Base-by-base conservation (phyloP, 2,888 invertebrate species). In the Hermaeophaga mercurialis region DNA sequence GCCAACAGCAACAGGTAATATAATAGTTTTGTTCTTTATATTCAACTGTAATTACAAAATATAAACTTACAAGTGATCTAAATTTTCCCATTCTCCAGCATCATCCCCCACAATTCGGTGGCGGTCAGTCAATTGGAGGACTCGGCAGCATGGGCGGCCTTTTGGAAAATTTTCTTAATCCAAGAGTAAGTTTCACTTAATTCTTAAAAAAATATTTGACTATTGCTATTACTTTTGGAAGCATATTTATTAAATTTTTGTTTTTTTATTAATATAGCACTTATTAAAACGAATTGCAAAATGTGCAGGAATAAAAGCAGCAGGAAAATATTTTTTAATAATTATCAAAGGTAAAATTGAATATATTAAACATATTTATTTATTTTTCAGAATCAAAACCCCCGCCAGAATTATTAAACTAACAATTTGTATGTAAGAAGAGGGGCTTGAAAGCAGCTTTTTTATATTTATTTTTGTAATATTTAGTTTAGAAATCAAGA, bases 61-160 rank as follows among this genome's bases (percentile, higher is more conserved):
- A 22, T 5, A 7, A 22, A 5, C 4, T 22, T 22, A 5, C 7
- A 5, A 22, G 7, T 28, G n/a, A 52, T 17, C 6, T 34, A 1
- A 5, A 11, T 31, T 39, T 22, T 38, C 38, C 50, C 2, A 9
- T 59, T 28, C 26, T 60, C 49, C 66, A 62, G 39, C 66, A 59
- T 19, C 66, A 58, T 28, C 62, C 57, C 24, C 66, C 68, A 5
- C 65, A 65, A 44, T 54, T 63, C 39, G 70, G 70, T 6, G 70
- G 68, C 41, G 66, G 72, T 36, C 72, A 70, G 28, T 73, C 73
- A 12, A 58, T 75, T 17, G 76, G 76, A 26, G 75, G 75, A 12
- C 61, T 77, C 9, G 77, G 77, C 15, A 74, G 74, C 57, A 69
- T 77, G 56, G 74, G 75, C 15, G 73, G 73, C 9, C 60, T 77